Evolutionary conservation across 2,797 vertebrate species (phyloP).

Genomic region (Dryobates pubescens): DNA sequence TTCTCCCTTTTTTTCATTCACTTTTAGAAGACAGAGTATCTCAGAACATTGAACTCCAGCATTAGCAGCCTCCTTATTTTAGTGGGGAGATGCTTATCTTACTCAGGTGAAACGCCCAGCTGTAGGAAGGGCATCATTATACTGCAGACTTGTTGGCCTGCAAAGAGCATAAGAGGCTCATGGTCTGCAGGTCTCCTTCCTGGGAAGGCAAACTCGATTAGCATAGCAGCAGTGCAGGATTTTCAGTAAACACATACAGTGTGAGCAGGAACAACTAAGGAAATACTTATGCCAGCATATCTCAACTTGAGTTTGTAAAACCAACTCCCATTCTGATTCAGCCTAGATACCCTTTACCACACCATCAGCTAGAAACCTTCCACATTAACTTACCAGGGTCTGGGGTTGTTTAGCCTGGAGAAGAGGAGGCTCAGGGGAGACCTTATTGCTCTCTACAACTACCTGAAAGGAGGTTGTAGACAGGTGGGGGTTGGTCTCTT

Average conservation of each 20-base stretch:
- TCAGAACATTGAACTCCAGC: conserved; percentile 16
- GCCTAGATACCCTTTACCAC: neutral
- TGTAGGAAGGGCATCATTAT: neutral
- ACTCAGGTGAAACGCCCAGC: neutral
- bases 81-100: neutral
- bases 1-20: neutral
- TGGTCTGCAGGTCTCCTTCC: neutral
- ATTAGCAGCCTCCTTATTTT: neutral
- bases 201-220: conserved; percentile 1
- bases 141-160: neutral
- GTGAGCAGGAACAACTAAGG: neutral
- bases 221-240: conserved; percentile 6
- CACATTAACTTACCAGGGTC: neutral
- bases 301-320: neutral
- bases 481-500: too few relatives aligned
- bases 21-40: conserved; percentile 53
- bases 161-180: neutral
- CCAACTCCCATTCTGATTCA: neutral
- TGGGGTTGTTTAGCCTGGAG: too few relatives aligned
- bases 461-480: too few relatives aligned
- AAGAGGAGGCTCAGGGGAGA: too few relatives aligned
- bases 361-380: neutral
- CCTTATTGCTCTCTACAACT: too few relatives aligned
- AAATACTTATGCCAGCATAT: neutral
- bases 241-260: neutral